Base-by-base conservation (phyloP, 2,113 vertebrate species). In the Ibidorhyncha struthersii region DNA sequence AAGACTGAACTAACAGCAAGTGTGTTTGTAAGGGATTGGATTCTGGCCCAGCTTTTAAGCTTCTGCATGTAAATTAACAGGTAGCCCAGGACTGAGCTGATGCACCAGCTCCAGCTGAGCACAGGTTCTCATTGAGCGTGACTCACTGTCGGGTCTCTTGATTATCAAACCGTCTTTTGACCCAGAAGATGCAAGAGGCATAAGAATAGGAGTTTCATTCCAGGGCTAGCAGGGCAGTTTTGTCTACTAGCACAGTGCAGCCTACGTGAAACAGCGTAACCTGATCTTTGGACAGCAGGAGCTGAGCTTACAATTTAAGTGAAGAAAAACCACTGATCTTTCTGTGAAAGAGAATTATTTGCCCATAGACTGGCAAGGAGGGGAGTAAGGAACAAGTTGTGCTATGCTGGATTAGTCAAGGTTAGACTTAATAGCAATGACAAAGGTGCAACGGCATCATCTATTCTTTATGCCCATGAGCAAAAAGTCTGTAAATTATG, bases 311-410 rank as follows among this genome's bases (percentile, higher is more conserved):
- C 9, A 30, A 14, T 30, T 15, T 30, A 29, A 82, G 36, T 40
- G n/a, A 53, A 23, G 41, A 45, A 59, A 78, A 88, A 50, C 5
- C 16, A 29, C 34, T 36, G 65, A 14, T 56, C 36, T 32, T 71
- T 49, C 27, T 55, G 27, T 32, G 47, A 65, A 53, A 58, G 38
- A 62, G 27, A 45, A 53, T 70, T 82, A 12, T 61, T 21, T 83
- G 67, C 32, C 43, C 40, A 16, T 3, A 2, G 40, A 21, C 27
- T 79, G 66, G 56, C 38, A 66, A 65, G 50, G 26, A 84, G 49
- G 32, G 27, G 62, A 73, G 26, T 29, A 25, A 74, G 40, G 40
- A 71, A 53, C 1, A 2, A 52, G 21, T 47, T 0, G 0, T 53
- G 66, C 38, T 34, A 2, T 13, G 12, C 56, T 45, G 84, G 32